Conservation (phyloP, 2,113 vertebrate genomes). For the Polypterus senegalus region DNA sequence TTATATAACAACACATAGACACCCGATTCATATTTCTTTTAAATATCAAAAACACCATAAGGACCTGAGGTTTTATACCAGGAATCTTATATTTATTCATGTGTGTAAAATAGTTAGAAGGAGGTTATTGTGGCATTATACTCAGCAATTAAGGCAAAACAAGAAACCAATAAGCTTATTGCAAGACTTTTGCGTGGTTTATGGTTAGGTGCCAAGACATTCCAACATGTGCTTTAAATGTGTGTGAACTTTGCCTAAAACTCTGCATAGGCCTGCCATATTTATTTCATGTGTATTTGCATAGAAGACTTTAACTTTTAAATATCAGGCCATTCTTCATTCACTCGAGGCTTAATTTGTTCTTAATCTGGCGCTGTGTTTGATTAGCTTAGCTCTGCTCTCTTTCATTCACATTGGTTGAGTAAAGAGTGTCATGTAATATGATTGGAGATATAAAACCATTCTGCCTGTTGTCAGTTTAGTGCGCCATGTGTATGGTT, state of each 20-base stretch:
- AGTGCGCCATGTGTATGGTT: no score
- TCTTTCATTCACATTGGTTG: no score
- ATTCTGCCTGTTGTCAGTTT: no score
- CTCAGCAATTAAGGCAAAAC: conserved; percentile 13
- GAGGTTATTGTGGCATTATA: conserved; percentile 5
- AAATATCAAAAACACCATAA: not conserved
- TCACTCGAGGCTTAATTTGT: no score
- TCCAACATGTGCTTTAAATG: conserved; percentile 45
- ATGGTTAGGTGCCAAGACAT: conserved; percentile 26
- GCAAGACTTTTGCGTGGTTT: conserved; percentile 20
- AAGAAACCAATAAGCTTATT: conserved; percentile 17
- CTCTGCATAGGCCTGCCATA: conserved; percentile 17
- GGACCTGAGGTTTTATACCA: not conserved
- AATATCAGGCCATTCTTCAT: no score
- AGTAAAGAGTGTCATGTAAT: no score
- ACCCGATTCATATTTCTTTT: not conserved
- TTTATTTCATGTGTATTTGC: conserved; percentile 19
- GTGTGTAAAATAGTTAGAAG: not conserved
- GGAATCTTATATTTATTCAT: not conserved
- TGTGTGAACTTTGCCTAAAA: conserved; percentile 32
- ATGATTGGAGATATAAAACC: no score
- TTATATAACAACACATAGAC: not conserved
- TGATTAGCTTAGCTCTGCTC: no score
- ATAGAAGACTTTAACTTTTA: conserved; percentile 8
- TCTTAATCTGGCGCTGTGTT: no score